Evolutionary conservation across 2,797 vertebrate species (phyloP).

Genomic region (Protonibea diacanthus): DNA sequence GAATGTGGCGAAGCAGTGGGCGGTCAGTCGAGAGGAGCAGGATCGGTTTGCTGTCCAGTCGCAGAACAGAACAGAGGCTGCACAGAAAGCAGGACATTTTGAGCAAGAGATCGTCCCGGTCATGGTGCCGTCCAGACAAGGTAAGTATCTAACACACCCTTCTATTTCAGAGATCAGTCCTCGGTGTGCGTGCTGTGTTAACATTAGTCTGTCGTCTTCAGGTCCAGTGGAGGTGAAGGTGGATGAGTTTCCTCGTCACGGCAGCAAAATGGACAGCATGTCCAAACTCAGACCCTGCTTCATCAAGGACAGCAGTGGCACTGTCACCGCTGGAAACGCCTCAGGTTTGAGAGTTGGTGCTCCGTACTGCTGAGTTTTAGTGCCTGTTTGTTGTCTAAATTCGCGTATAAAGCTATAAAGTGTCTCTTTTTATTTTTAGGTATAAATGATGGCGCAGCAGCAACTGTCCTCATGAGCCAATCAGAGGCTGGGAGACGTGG

Average conservation of each 20-base stretch:
- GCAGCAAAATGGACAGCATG: conserved; percentile 89
- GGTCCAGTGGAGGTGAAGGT: conserved; percentile 90
- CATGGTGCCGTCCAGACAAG: conserved; percentile 92
- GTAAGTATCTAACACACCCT: conserved; percentile 59
- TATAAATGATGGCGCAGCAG: conserved; percentile 95
- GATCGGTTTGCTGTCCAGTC: conserved; percentile 90
- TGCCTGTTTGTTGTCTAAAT: not conserved
- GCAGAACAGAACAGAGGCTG: conserved; percentile 91
- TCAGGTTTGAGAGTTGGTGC: conserved; percentile 86
- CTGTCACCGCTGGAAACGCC: conserved; percentile 94
- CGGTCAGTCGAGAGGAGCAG: conserved; percentile 91
- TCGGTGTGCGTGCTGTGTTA: not conserved
- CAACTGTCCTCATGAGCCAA: conserved; percentile 93
- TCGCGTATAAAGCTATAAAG: not conserved
- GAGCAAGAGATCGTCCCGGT: conserved; percentile 94
- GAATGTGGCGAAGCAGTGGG: conserved; percentile 95
- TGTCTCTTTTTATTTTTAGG: conserved; percentile 78
- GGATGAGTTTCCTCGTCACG: conserved; percentile 95
- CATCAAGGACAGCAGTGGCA: conserved; percentile 91
- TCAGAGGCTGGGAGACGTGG: conserved; percentile 89
- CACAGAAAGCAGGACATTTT: conserved; percentile 94
- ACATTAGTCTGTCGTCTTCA: conserved; percentile 60
- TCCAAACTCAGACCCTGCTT: conserved; percentile 93
- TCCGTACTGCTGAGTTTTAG: not conserved
- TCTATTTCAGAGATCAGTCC: not conserved